Evolutionary conservation across 1,140 invertebrate genomes (phyloP).

Genomic region (Trachelipus rathkii): DNA sequence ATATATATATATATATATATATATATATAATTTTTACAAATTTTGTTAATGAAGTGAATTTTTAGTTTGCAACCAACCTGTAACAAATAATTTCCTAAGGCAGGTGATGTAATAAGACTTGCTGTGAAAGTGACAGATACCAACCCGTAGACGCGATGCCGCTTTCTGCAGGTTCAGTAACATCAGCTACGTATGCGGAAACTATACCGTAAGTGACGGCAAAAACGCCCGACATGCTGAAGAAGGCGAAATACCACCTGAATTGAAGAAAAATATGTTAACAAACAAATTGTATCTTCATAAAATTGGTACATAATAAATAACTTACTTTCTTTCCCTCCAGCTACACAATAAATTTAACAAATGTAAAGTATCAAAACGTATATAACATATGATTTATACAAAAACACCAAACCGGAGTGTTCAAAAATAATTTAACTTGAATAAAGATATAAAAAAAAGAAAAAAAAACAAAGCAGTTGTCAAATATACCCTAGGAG

Average conservation of each 20-base stretch:
- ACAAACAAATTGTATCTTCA: background rate
- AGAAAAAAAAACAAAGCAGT: no score
- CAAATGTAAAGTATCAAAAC: background rate
- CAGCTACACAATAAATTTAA: background rate
- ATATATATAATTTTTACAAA: no score
- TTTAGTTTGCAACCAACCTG: slow-evolving; percentile 23
- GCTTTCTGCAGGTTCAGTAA: slow-evolving; percentile 95
- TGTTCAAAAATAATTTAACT: no score
- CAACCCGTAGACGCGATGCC: slow-evolving; percentile 92
- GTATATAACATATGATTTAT: background rate
- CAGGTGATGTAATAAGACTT: slow-evolving; percentile 93
- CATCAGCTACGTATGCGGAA: slow-evolving; percentile 98
- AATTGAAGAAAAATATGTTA: slow-evolving; percentile 38
- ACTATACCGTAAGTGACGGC: slow-evolving; percentile 98
- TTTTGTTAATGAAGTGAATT: background rate
- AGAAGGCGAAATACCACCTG: slow-evolving; percentile 99
- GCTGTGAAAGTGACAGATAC: slow-evolving; percentile 98
- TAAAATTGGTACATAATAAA: slow-evolving; percentile 7
- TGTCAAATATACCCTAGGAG: no score
- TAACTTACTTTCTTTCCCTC: background rate
- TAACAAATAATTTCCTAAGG: slow-evolving; percentile 82
- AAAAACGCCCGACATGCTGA: slow-evolving; percentile 96
- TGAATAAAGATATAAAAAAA: no score
- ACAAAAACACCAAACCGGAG: background rate
- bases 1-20: background rate